These are phyloP conservation scores for Haplotaxodon microlepis DNA, from an alignment of 2,113 vertebrate species.

Conservation along the genomic window DNA sequence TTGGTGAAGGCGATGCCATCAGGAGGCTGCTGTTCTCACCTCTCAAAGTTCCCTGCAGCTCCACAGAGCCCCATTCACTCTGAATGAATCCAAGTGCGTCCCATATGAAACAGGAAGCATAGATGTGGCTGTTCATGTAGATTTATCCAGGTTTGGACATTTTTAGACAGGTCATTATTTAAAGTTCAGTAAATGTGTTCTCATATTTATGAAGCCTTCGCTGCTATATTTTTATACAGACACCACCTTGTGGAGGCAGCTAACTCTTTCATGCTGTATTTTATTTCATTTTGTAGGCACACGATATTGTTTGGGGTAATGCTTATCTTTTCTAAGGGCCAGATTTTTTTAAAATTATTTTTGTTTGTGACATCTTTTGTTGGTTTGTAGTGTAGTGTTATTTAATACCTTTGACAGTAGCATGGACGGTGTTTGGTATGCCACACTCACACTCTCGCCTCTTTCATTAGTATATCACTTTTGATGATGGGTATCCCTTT, in stretches of 20 bases:
- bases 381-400: neutral
- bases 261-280: neutral
- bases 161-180: neutral
- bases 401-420: neutral
- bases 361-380: neutral
- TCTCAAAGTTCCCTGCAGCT: neutral
- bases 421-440: neutral
- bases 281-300: neutral
- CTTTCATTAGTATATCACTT: neutral
- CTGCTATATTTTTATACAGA: neutral
- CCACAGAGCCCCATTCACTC: neutral
- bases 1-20: no score
- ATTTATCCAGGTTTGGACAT: neutral
- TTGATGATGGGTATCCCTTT: neutral
- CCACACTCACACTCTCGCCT: neutral
- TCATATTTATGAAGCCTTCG: neutral
- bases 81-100: neutral
- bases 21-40: neutral
- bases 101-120: neutral
- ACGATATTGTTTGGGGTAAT: neutral
- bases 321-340: neutral
- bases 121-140: neutral
- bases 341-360: neutral
- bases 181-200: neutral
- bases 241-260: neutral